These are phyloP conservation scores for Micromys minutus DNA, from an alignment of 2,113 vertebrate genomes.

Conservation along the genomic window DNA sequence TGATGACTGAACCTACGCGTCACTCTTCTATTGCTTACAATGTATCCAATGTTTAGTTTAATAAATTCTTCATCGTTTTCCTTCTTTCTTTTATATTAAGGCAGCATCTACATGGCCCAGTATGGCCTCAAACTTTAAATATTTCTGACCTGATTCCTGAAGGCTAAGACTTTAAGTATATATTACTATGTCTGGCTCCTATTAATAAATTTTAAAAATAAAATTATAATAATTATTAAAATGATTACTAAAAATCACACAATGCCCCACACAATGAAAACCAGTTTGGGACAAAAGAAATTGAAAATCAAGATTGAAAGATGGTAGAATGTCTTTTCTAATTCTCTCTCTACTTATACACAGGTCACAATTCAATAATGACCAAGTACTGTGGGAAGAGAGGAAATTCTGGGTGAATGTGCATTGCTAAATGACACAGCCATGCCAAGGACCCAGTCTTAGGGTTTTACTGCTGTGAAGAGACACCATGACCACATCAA, in stretches of 20 bases:
- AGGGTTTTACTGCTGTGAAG: not conserved
- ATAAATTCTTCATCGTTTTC: not conserved
- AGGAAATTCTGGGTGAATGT: not conserved
- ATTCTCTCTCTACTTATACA: not conserved
- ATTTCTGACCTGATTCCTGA: not conserved
- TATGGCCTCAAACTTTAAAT: not conserved
- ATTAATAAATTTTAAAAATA: slow-evolving; percentile 41
- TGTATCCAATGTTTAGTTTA: slow-evolving; percentile 11
- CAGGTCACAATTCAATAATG: not conserved
- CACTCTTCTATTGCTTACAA: not conserved
- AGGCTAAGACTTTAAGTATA: not conserved
- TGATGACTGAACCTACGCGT: not conserved
- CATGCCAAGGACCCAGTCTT: not conserved
- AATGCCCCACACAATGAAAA: not conserved
- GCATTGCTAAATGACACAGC: not conserved
- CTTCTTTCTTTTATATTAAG: not conserved
- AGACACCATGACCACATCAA: not conserved
- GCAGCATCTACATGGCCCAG: not conserved
- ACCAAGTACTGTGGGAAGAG: not conserved
- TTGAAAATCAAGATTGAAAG: not conserved
- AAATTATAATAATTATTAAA: slow-evolving; percentile 40
- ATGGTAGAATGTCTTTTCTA: slow-evolving; percentile 4
- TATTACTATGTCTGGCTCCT: not conserved
- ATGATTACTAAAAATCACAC: slow-evolving; percentile 14
- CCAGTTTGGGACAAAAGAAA: slow-evolving; percentile 30